These are phyloP conservation scores for Notiomystis cincta DNA, from an alignment of 2,113 vertebrate species.

Conservation along the genomic window DNA sequence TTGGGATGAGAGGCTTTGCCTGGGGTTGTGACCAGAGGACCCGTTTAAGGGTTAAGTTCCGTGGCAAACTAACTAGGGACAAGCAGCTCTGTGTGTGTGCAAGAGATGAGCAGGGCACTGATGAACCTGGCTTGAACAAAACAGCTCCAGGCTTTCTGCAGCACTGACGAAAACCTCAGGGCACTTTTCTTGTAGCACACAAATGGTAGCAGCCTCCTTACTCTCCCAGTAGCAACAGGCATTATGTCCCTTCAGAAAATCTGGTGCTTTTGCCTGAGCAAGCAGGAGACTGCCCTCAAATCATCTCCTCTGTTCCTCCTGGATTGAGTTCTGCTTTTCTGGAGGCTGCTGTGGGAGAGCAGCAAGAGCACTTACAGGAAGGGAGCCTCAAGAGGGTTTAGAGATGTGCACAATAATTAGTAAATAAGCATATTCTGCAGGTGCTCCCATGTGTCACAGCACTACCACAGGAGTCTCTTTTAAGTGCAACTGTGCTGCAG, in stretches of 20 bases:
- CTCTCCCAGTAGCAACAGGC: neutral
- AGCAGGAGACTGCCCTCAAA: neutral
- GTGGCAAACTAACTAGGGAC: neutral
- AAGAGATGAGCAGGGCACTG: neutral
- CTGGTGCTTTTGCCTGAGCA: neutral
- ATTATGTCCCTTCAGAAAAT: neutral
- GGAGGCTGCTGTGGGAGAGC: neutral
- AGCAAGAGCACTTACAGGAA: neutral
- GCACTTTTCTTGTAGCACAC: neutral
- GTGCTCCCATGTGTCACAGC: neutral
- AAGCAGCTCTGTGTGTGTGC: neutral
- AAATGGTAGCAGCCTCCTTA: neutral
- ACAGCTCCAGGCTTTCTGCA: neutral
- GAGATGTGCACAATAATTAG: too few species aligned
- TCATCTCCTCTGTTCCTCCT: neutral
- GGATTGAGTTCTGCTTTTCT: neutral
- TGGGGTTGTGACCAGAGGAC: neutral
- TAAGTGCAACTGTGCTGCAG: neutral
- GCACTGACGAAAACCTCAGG: neutral
- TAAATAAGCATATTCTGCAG: neutral
- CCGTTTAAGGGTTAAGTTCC: neutral
- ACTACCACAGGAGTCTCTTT: neutral
- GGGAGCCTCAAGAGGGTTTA: neutral
- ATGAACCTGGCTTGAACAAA: neutral
- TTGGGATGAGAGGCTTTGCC: neutral